Evolutionary conservation across 2,113 vertebrate genomes (phyloP), one percentile per base, ranked within the genome.

Genomic region (Chelonoidis abingdonii): DNA sequence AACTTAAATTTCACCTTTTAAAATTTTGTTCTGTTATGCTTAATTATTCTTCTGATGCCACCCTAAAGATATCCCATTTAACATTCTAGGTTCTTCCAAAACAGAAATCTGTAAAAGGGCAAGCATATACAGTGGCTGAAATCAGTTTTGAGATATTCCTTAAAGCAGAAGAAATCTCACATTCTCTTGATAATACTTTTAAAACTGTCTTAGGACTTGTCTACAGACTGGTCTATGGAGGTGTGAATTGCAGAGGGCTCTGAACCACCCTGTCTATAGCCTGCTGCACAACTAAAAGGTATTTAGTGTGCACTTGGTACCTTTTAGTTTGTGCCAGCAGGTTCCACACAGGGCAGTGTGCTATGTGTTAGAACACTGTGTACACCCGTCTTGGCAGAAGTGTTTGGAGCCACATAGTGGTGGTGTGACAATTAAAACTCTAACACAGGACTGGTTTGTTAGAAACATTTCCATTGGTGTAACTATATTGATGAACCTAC

Each of bases 391-490:
- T 50, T 24, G 54, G 82, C 54, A 85, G 91, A 90, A 96, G 82
- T 65, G 87, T 92, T 96, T 91, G 59, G 89, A 80, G 84, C 65
- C 75, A 35, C 4, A 1, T 80, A 82, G 75, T 87, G 22, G 27
- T 3, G 47, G n/a, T 52, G 49, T 92, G 95, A 78, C 69, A 84
- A 93, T 86, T 87, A 86, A 92, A 96, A 79, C 69, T 90, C 41
- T 19, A 76, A 50, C 57, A 13, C 27, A 31, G 59, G 59, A 29
- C 59, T 62, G 29, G 29, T 87, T 62, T 53, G 81, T 72, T 83
- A 53, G 41, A 35, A 38, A 38, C 8, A 72, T 38, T 72, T 72
- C 35, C 72, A 44, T 22, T 41, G 1, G n/a, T 79, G 62, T 35
- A 65, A 65, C 76, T 89, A 53, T 81, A 92, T 80, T 54, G 19